Evolutionary conservation across 2,888 invertebrate species (phyloP).

Genomic region (Oscheius sp.): DNA sequence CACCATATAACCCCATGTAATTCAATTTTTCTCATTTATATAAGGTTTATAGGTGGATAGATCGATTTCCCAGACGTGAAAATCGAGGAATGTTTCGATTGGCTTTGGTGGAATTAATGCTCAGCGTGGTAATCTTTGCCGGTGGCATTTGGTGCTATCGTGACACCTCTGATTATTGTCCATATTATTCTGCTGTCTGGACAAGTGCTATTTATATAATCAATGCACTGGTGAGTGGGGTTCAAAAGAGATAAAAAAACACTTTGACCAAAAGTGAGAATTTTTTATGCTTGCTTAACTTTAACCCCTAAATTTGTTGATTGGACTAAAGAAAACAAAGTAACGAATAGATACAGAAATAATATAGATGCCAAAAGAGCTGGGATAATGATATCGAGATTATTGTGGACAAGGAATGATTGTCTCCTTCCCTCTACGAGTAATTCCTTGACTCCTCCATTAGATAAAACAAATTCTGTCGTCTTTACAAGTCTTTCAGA

Average conservation of each 20-base stretch:
- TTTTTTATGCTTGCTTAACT: neutral
- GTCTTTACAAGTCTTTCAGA: slow-evolving; percentile 42
- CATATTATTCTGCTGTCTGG: slow-evolving; percentile 69
- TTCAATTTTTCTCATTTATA: slow-evolving; percentile 33
- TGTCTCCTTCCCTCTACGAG: slow-evolving; percentile 26
- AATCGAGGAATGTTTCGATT: slow-evolving; percentile 67
- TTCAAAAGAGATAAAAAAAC: neutral
- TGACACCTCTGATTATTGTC: slow-evolving; percentile 68
- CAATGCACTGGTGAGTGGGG: slow-evolving; percentile 51
- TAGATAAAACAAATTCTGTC: slow-evolving; percentile 47
- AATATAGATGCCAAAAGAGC: too few species aligned
- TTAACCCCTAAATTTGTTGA: neutral
- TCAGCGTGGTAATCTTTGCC: slow-evolving; percentile 61
- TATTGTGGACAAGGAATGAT: neutral
- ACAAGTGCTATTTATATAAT: slow-evolving; percentile 61
- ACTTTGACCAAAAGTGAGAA: neutral
- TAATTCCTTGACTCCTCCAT: slow-evolving; percentile 44
- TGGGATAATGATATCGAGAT: slow-evolving; percentile 17
- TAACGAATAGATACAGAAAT: too few species aligned
- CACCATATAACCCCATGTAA: slow-evolving; percentile 32
- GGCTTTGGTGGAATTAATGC: slow-evolving; percentile 60
- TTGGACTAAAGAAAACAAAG: too few species aligned
- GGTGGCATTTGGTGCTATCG: slow-evolving; percentile 67
- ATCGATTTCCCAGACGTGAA: slow-evolving; percentile 63
- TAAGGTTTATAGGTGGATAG: slow-evolving; percentile 58